Evolutionary conservation across 2,888 invertebrate species (phyloP), one percentile per base, ranked within the genome.

Genomic region (Dryococelus australis): DNA sequence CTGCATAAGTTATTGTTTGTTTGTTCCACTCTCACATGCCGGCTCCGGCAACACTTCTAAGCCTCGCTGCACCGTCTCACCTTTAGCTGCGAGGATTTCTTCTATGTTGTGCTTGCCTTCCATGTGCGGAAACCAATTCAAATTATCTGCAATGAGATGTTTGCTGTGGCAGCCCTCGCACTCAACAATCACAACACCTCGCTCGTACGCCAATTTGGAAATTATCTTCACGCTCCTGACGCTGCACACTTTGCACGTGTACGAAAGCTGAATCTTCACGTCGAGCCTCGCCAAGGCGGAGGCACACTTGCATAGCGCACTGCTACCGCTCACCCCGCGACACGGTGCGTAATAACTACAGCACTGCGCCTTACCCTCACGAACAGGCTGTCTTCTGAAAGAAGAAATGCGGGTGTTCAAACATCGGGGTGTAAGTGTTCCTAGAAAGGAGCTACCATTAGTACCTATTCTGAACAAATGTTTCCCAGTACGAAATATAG

Each of bases 71-170:
- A 99, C 97, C 9, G 93, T 94, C 93, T 99, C 98, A 0, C 99
- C 99, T 91, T 97, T 98, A 87, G 95, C 95, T 27, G 95, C 96
- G 92, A 99, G 93, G 65, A 98, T 97, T 89, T 97, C 96, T 93
- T 99, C 99, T 90, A 99, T 97, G 91, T 99, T 99, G 89, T 94
- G 94, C 91, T 95, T 96, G 0, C 95, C 95, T 86, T 93, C 90
- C 91, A 96, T 93, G 91, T 98, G 96, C 0, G 95, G 93, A 92
- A 99, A 99, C 99, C 99, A 99, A 89, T 97, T 97, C 0, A 99
- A 93, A 92, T 99, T 98, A 92, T 99, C 99, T 0, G 99, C 99
- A 89, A 99, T 99, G 43, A 99, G 93, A 93, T 99, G 99, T 92
- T 97, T 95, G 91, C 97, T 98, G 84, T 94, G 93, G 91, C 99